These are phyloP conservation scores for Mastacembelus armatus DNA, from an alignment of 2,797 vertebrate species.

Conservation along the genomic window DNA sequence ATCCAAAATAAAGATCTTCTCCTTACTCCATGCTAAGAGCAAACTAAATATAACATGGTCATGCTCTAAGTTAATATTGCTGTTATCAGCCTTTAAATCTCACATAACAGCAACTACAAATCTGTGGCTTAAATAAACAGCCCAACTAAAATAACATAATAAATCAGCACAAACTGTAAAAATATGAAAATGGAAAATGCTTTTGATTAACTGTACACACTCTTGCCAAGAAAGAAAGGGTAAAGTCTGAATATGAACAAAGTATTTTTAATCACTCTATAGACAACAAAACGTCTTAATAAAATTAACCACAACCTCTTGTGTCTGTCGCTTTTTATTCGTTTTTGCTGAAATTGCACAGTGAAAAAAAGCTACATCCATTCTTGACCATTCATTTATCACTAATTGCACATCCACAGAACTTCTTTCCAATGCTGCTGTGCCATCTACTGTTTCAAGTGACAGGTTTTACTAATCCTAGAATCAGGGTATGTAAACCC, in stretches of 20 bases:
- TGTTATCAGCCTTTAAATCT: slow-evolving; percentile 53
- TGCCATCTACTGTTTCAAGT: slow-evolving; percentile 25
- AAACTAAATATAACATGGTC: slow-evolving; percentile 41
- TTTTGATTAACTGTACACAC: slow-evolving; percentile 54
- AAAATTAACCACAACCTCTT: slow-evolving; percentile 60
- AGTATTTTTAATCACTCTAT: slow-evolving; percentile 69
- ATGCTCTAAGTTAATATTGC: slow-evolving; percentile 20
- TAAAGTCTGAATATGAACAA: slow-evolving; percentile 56
- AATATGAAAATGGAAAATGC: slow-evolving; percentile 49
- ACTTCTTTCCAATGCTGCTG: slow-evolving; percentile 15
- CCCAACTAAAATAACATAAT: slow-evolving; percentile 33
- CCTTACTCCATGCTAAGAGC: slow-evolving; percentile 32
- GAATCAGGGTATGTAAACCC: not conserved
- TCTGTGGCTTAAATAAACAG: slow-evolving; percentile 43
- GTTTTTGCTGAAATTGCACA: slow-evolving; percentile 33
- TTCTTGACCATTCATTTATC: too few relatives aligned
- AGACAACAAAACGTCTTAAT: slow-evolving; percentile 59
- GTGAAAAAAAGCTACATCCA: slow-evolving; percentile 22
- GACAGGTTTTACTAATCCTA: slow-evolving; percentile 27
- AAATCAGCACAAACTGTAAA: slow-evolving; percentile 44
- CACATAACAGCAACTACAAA: slow-evolving; percentile 43
- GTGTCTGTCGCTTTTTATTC: slow-evolving; percentile 42
- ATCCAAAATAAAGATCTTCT: slow-evolving; percentile 43
- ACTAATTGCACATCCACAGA: slow-evolving; percentile 34
- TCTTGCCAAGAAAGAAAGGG: slow-evolving; percentile 59